Evolutionary conservation across 2,888 invertebrate genomes (phyloP).

Genomic region (Aromia moschata): DNA sequence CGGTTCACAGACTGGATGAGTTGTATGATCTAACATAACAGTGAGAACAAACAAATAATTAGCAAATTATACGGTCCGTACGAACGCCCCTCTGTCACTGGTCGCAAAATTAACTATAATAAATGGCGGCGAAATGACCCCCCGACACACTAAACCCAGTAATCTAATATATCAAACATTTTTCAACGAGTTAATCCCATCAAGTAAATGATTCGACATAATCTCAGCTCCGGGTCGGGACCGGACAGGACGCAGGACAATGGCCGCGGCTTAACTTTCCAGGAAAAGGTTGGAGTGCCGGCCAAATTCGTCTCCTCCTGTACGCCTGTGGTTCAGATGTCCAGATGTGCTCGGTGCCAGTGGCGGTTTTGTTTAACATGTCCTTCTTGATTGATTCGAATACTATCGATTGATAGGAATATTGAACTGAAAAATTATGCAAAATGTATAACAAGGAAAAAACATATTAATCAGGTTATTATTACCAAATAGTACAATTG

Average conservation of each 20-base stretch:
- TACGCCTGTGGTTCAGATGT: too few relatives aligned
- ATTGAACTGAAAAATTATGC: too few relatives aligned
- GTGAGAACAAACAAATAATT: too few relatives aligned
- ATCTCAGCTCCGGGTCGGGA: conserved; percentile 45
- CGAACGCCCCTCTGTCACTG: too few relatives aligned
- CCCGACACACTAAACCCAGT: conserved; percentile 21
- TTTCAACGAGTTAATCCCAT: conserved; percentile 61
- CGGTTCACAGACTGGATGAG: too few relatives aligned
- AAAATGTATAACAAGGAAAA: too few relatives aligned
- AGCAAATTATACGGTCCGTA: too few relatives aligned
- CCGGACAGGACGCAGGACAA: conserved; percentile 25
- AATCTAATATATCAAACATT: conserved; percentile 57
- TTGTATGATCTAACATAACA: too few relatives aligned
- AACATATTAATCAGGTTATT: too few relatives aligned
- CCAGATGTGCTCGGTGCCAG: conserved; percentile 24
- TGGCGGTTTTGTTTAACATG: conserved; percentile 1
- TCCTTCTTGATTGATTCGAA: too few relatives aligned
- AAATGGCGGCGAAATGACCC: conserved; percentile 19
- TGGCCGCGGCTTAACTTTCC: conserved; percentile 23
- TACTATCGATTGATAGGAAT: too few relatives aligned
- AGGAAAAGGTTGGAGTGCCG: conserved; percentile 19
- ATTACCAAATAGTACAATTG: too few relatives aligned
- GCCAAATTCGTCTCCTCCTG: conserved; percentile 16
- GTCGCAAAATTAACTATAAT: conserved; percentile 10
- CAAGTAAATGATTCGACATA: conserved; percentile 63